A percentile compares a stretch with the other conserved stretches of the same genome.
Conservation (phyloP, 1,140 invertebrate genomes). For the Bombus vancouverensis region DNA sequence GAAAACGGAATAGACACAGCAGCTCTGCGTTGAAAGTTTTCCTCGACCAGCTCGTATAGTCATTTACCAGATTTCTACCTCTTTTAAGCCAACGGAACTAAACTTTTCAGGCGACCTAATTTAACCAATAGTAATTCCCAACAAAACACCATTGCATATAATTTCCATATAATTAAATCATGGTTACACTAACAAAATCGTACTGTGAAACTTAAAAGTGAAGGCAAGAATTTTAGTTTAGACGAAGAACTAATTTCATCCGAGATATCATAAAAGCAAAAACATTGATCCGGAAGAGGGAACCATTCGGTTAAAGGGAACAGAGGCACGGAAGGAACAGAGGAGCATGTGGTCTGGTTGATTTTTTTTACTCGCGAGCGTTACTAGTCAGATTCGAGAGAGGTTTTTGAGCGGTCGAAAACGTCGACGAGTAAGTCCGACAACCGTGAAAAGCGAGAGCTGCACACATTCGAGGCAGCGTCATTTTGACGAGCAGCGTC, state of each 20-base stretch:
- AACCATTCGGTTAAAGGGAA: not conserved
- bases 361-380: conserved; percentile 2
- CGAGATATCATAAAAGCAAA: not conserved
- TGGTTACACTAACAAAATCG: no score
- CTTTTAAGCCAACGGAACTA: not conserved
- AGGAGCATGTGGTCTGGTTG: not conserved
- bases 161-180: not conserved
- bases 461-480: not conserved
- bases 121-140: no score
- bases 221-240: not conserved
- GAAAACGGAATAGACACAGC: not conserved
- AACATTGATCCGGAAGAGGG: no score
- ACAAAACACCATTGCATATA: not conserved
- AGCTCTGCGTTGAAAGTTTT: not conserved
- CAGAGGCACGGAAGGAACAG: not conserved
- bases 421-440: conserved; percentile 12
- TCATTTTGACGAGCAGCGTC: conserved; percentile 40
- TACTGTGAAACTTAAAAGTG: not conserved
- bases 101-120: not conserved
- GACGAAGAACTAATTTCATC: not conserved
- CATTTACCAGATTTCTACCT: not conserved
- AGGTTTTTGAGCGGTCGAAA: conserved; percentile 20
- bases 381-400: not conserved
- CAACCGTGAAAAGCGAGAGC: conserved; percentile 29
- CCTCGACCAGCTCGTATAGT: not conserved